These are phyloP conservation scores for Poeciliopsis turneri DNA, from an alignment of 2,797 vertebrate genomes.

Conservation along the genomic window DNA sequence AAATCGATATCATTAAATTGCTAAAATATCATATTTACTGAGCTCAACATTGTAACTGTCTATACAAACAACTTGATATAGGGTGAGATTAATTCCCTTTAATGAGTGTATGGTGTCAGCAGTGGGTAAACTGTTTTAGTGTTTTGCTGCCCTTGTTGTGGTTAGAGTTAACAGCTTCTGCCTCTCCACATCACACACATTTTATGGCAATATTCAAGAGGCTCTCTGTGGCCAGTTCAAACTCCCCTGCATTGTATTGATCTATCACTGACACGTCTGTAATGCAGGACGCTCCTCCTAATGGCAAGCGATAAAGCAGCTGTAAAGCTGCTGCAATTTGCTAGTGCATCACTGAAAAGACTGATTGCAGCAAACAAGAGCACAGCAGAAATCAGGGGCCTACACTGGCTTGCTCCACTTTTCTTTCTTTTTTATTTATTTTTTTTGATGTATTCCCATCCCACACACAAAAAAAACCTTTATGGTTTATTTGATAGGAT, in stretches of 20 bases:
- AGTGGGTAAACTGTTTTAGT: slow-evolving; percentile 4
- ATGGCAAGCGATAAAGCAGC: slow-evolving; percentile 81
- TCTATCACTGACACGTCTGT: slow-evolving; percentile 73
- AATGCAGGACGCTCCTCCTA: slow-evolving; percentile 76
- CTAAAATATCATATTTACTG: too few species aligned
- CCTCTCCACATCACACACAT: slow-evolving; percentile 56
- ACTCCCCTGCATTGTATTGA: slow-evolving; percentile 73
- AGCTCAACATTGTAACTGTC: too few species aligned
- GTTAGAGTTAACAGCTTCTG: slow-evolving; percentile 27
- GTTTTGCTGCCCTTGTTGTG: slow-evolving; percentile 26
- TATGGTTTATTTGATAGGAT: slow-evolving; percentile 52
- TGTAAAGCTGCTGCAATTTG: slow-evolving; percentile 67
- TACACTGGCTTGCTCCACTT: slow-evolving; percentile 45
- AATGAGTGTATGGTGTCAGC: slow-evolving; percentile 6
- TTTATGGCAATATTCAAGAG: slow-evolving; percentile 71
- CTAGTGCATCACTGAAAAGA: slow-evolving; percentile 55
- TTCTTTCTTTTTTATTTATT: not conserved
- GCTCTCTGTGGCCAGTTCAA: slow-evolving; percentile 59
- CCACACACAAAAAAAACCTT: slow-evolving; percentile 51
- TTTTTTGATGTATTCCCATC: slow-evolving; percentile 31
- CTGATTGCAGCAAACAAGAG: slow-evolving; percentile 30
- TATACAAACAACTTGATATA: not conserved
- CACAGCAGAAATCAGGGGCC: slow-evolving; percentile 14
- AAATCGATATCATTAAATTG: too few species aligned
- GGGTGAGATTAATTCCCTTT: slow-evolving; percentile 9